Base-by-base conservation (phyloP, 1,140 invertebrate species). In the Pectinophora gossypiella region DNA sequence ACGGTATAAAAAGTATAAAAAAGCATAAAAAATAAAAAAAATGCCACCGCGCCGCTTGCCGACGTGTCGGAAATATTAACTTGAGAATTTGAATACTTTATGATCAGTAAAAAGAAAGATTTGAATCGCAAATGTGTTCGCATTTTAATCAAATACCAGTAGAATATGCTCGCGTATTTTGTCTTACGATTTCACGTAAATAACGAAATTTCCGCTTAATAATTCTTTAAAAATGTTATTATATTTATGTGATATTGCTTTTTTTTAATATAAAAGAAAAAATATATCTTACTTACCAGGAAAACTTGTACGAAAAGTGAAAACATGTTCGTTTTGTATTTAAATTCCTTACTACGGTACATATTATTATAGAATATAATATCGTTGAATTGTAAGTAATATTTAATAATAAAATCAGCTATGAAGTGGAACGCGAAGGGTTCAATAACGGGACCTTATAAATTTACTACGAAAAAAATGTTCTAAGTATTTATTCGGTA, bases 61-160 rank as follows among this genome's bases (percentile, higher is more conserved):
- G 63, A 78, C 74, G 80, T 74, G 74, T 76, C 72, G 67, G 67
- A 81, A 81, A 84, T 84, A 78, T 84, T 79, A 81, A 79, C 74
- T 66, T 60, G 59, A 50, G 58, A 70, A 80, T 84, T 84, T 81
- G 77, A 84, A 84, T 84, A 75, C 76, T 84, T 84, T 84, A 84
- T 80, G 80, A 84, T 81, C 76, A 76, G 80, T 80, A 84, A 84
- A 80, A 83, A 78, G 64, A 64, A 73, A 72, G 75, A 83, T 83
- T 83, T 80, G 76, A 81, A 84, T 84, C 68, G 66, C 76, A 81
- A 84, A 84, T 81, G 71, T 76, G 68, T 74, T 76, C 71, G 71
- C 71, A 70, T 80, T 84, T 79, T 81, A 84, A 84, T 80, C 76
- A 76, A 74, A 76, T 40, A 16, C 3, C 36, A 10, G 36, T 18